Evolutionary conservation across 1,140 invertebrate species (phyloP), one percentile per base, ranked within the genome.

Genomic region (Pseudoatta argentina): DNA sequence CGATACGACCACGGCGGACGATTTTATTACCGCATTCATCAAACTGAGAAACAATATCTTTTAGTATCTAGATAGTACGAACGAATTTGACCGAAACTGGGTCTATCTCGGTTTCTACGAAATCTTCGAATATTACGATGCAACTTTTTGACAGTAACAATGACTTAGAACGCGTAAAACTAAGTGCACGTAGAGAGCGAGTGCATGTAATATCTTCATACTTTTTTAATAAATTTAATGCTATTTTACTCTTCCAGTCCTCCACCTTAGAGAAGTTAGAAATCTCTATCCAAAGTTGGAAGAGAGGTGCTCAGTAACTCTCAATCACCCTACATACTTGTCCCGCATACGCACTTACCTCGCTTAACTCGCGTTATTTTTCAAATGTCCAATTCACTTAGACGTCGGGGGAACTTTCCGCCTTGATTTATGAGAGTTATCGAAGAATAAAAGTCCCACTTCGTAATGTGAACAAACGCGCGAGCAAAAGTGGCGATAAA

Each of bases 211-310:
- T 75, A 51, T 24, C 55, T 83, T 83, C 55, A 16, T 75, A 83
- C 55, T 83, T 79, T 51, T 69, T 75, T 75, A 83, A 83, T 83
- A 83, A 83, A 83, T 61, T 83, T 83, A 82, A 82, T 73, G 79
- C 67, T 59, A 73, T 61, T 75, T 83, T 75, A 83, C 69, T 44
- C 21, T 24, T 16, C 44, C 30, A 48, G 51, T 57, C n/a, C 14
- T 82, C 53, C 39, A 24, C 44, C 69, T 83, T 51, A 24, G 14
- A 30, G n/a, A 83, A 83, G 55, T 75, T 83, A 21, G 39, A 63
- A 83, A 57, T 83, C 72, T 83, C 79, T 61, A 61, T 48, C 55
- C 39, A 21, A 83, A 83, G 57, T 83, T 83, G 51, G 69, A 73
- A 30, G 59, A 83, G 69, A 61, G 69, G n/a, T 27, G 21, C 55